phyloP scores from a whole-genome alignment of 2,113 vertebrate species.

The Excalfactoria chinensis region DNA sequence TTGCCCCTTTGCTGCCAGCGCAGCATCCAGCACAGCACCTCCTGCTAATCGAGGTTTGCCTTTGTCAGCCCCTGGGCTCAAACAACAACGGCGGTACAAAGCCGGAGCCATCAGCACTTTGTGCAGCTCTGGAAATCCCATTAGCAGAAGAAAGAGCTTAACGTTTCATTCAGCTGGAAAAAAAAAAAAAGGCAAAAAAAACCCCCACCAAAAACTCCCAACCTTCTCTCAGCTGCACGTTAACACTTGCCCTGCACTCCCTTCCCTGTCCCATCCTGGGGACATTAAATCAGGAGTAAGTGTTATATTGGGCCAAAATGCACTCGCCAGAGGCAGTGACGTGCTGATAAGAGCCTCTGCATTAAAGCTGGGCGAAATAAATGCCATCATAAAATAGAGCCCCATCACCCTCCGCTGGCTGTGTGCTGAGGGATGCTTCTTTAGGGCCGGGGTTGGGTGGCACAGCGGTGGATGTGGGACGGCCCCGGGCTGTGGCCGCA shows the following conservation, averaged over 20 bases:
- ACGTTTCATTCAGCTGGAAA: slow-evolving; percentile 60
- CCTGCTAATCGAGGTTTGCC: slow-evolving; percentile 70
- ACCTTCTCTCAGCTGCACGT: slow-evolving; percentile 25
- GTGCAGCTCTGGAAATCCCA: slow-evolving; percentile 71
- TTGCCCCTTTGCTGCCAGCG: neutral
- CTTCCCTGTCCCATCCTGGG: neutral
- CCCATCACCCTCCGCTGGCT: neutral
- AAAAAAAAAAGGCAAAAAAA: neutral
- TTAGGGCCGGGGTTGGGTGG: neutral
- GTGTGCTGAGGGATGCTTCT: neutral
- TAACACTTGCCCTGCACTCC: neutral
- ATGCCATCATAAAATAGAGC: neutral
- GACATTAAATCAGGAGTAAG: slow-evolving; percentile 40
- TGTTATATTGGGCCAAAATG: slow-evolving; percentile 25
- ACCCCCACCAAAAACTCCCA: neutral
- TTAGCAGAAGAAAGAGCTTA: slow-evolving; percentile 72
- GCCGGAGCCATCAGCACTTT: slow-evolving; percentile 70
- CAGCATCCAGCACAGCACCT: slow-evolving; percentile 25
- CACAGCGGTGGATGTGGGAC: neutral
- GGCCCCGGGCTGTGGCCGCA: neutral
- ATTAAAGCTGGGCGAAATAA: neutral
- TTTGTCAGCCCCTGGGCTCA: slow-evolving; percentile 59
- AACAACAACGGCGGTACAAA: slow-evolving; percentile 55
- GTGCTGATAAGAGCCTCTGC: neutral
- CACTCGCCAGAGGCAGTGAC: neutral